These are phyloP conservation scores for Gymnocheta viridis DNA, from an alignment of 2,888 invertebrate species.

Conservation along the genomic window DNA sequence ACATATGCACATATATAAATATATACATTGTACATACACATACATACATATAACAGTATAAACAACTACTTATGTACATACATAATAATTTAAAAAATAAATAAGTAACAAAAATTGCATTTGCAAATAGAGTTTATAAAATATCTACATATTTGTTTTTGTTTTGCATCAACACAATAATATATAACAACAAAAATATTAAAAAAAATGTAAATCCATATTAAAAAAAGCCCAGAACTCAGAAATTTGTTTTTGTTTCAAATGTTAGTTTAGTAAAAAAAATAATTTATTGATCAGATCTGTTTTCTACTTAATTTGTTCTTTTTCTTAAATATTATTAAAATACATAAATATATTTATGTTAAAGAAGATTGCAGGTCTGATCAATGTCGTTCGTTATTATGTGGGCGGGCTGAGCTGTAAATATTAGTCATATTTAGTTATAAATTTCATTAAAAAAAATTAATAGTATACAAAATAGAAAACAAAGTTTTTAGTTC, in stretches of 20 bases:
- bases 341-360: no score
- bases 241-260: conserved; percentile 78
- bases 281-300: conserved; percentile 1
- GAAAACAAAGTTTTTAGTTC: conserved; percentile 58
- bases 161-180: conserved; percentile 8
- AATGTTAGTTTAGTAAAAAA: conserved; percentile 19
- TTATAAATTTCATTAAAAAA: neutral
- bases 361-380: neutral
- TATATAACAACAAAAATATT: neutral
- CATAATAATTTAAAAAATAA: neutral
- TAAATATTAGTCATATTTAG: conserved; percentile 58
- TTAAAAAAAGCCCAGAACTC: conserved; percentile 80
- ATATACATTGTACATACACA: neutral
- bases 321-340: neutral
- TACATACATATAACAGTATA: conserved; percentile 10
- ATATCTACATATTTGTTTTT: neutral
- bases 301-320: neutral
- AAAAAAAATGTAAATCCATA: neutral
- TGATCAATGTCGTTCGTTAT: conserved; percentile 14
- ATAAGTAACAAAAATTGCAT: conserved; percentile 29
- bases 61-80: conserved; percentile 13
- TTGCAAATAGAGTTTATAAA: conserved; percentile 38
- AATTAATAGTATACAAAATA: conserved; percentile 62
- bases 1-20: neutral
- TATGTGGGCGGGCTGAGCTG: conserved; percentile 22